Evolutionary conservation across 1,140 invertebrate species (phyloP), one percentile per base, ranked within the genome.

Genomic region (Drosophila tani): DNA sequence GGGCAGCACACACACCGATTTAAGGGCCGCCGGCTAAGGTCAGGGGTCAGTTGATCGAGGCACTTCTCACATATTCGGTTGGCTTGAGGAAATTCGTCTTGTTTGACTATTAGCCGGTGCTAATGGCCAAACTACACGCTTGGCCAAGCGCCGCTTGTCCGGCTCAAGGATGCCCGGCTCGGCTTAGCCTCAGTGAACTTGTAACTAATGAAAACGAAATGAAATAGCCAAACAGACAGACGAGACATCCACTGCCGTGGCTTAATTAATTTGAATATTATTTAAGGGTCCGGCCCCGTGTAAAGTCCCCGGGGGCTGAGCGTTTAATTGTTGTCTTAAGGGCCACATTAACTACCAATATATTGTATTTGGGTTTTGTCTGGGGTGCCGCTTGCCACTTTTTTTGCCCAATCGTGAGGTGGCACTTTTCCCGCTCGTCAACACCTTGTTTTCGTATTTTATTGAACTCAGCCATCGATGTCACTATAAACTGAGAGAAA

Each of bases 381-480:
- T 47, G 63, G 14, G 12, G 32, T 35, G 9, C 24, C 29, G 40
- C 65, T 46, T 38, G 29, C 21, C 40, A 12, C n/a, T 38, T 43
- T 86, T 86, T 86, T 86, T 86, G 67, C 83, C 15, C 75, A 86
- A 82, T 76, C 70, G 46, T 68, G 66, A 87, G 84, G 70, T 76
- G 76, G 70, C 80, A 51, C 41, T 49, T 70, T 65, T 62, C 15
- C 35, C n/a, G 46, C 40, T 32, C 47, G 45, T 51, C 38, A 47
- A 64, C n/a, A 56, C 47, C 46, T 67, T 29, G 17, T 57, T 53
- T 63, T 58, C 27, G 45, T 32, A 49, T 6, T 12, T 43, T 32
- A 60, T 35, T 35, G 32, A 35, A 35, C 32, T 35, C 32, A 35
- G 9, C 9, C 32, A 35, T 60, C 45, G 46, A 19, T 51, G 58